Conservation (phyloP, 2,797 vertebrate species). For the Florisuga fusca region DNA sequence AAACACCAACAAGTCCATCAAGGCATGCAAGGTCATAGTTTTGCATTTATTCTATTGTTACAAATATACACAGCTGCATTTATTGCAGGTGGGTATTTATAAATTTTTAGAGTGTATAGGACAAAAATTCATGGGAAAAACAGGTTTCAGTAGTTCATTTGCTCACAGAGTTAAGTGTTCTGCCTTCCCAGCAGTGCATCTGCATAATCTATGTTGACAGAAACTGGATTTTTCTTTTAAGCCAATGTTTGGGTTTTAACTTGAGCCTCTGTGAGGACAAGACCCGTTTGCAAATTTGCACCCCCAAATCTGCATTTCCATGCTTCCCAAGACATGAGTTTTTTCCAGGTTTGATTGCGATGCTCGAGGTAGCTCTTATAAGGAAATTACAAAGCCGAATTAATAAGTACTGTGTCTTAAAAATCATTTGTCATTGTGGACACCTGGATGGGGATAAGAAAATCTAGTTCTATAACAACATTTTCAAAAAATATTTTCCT, state of each 20-base stretch:
- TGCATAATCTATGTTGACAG: not conserved
- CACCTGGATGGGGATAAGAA: not conserved
- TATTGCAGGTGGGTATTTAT: not conserved
- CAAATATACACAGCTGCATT: not conserved
- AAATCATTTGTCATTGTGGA: slow-evolving; percentile 3
- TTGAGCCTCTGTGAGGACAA: not conserved
- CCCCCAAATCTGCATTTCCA: not conserved
- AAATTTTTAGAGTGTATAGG: not conserved
- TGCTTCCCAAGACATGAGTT: not conserved
- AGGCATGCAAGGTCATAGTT: not conserved
- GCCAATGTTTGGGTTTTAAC: not conserved
- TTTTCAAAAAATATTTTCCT: slow-evolving; percentile 23
- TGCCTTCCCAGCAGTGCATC: not conserved
- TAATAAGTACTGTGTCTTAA: not conserved
- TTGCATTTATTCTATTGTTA: not conserved
- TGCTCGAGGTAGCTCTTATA: not conserved
- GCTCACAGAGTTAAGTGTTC: not conserved
- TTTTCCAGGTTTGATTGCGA: not conserved
- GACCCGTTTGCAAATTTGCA: not conserved
- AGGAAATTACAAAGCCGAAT: not conserved
- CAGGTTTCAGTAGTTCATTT: not conserved
- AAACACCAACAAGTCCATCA: not conserved
- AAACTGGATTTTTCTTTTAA: not conserved
- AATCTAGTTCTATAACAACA: not conserved
- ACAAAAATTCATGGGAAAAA: not conserved